phyloP scores from a whole-genome alignment of 2,888 invertebrate species.

The Psococerastis gibbosa region DNA sequence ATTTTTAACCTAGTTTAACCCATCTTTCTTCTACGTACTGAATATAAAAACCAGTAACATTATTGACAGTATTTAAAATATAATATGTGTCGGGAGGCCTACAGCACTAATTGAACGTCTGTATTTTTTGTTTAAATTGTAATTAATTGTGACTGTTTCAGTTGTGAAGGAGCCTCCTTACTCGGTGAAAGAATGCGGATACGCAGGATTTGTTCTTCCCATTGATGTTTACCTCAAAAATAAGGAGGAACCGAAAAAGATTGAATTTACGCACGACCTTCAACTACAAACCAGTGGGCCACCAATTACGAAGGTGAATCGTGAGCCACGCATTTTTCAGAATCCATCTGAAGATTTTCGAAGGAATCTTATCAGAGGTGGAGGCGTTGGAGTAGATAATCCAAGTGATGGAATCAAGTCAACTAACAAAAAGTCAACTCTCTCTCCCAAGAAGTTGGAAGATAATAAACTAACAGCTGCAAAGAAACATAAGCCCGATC shows the following conservation, averaged over 20 bases:
- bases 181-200: slow-evolving; percentile 79
- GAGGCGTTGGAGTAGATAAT: slow-evolving; percentile 38
- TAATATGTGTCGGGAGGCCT: no score
- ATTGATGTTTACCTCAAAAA: slow-evolving; percentile 80
- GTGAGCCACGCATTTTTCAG: slow-evolving; percentile 68
- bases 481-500: slow-evolving; percentile 37
- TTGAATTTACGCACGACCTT: slow-evolving; percentile 64
- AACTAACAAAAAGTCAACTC: neutral
- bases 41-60: no score
- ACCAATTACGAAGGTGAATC: slow-evolving; percentile 46
- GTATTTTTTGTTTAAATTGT: slow-evolving; percentile 9
- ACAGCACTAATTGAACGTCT: no score
- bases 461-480: slow-evolving; percentile 31
- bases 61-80: no score
- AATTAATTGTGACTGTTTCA: slow-evolving; percentile 37
- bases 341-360: slow-evolving; percentile 79
- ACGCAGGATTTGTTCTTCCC: slow-evolving; percentile 79
- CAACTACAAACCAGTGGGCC: slow-evolving; percentile 57
- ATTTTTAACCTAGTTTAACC: no score
- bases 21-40: no score
- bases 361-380: slow-evolving; percentile 69
- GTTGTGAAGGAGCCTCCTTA: slow-evolving; percentile 85
- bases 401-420: slow-evolving; percentile 4
- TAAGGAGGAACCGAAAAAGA: slow-evolving; percentile 76
- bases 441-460: slow-evolving; percentile 31